A percentile compares a stretch with the other conserved stretches of the same genome.
Conservation (phyloP, 2,797 vertebrate species). For the Periophthalmus magnuspinnatus region DNA sequence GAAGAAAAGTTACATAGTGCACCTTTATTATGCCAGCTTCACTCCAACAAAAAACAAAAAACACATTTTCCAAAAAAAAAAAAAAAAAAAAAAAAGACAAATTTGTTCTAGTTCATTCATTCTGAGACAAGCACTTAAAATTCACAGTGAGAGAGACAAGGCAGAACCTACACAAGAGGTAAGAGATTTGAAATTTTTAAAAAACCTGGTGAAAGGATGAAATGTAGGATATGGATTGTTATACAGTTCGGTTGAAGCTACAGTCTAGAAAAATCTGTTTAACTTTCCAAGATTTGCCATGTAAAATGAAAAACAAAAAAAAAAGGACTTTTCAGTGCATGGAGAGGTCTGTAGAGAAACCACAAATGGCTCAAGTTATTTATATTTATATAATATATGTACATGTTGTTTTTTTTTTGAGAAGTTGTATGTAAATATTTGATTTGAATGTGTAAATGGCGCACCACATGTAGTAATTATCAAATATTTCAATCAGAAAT, state of each 20-base stretch:
- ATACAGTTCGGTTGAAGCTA: background rate
- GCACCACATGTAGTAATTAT: background rate
- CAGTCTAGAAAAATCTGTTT: background rate
- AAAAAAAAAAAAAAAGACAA: background rate
- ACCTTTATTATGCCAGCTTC: too few relatives aligned
- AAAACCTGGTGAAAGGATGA: background rate
- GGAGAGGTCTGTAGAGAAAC: background rate
- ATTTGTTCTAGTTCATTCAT: slow-evolving; percentile 9
- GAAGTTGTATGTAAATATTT: background rate
- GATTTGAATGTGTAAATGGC: background rate
- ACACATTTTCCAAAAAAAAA: too few relatives aligned
- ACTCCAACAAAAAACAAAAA: background rate
- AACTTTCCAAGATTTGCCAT: too few relatives aligned
- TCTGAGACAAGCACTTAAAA: slow-evolving; percentile 10
- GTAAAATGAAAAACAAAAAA: background rate
- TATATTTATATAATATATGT: too few relatives aligned
- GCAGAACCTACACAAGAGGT: background rate
- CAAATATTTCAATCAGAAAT: background rate
- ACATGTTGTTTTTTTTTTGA: background rate
- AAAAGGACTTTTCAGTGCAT: background rate
- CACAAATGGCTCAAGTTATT: background rate
- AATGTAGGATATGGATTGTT: background rate
- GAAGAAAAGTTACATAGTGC: too few relatives aligned
- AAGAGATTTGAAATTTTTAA: background rate
- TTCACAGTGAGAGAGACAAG: slow-evolving; percentile 23